Base-by-base conservation (phyloP, 2,888 invertebrate species). In the Scaptomyza tumidula region DNA sequence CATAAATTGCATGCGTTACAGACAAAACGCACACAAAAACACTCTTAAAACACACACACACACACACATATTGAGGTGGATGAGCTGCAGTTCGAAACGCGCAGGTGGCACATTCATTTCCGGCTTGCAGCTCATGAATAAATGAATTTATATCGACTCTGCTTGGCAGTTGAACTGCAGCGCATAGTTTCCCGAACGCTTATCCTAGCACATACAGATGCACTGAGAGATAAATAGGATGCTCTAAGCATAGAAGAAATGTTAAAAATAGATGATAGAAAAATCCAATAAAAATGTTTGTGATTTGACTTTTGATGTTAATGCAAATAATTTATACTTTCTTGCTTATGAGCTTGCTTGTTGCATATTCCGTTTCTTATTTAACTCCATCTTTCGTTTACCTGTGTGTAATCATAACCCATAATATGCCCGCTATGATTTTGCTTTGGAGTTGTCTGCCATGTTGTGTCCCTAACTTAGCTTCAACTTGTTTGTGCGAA, bases 121-220 rank as follows among this genome's bases (percentile, higher is more conserved):
- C 86, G 80, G 80, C 64, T 78, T 80, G 48, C 62, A 80, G 71
- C 85, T 86, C 86, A 85, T 85, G 85, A 85, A 85, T 85, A 85
- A 88, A 85, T 85, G 86, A 83, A 85, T 88, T 85, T 85, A 88
- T 88, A 85, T 88, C 84, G 86, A 86, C 66, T 86, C 66, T 62
- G 62, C 68, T 62, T 73, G 74, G 71, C 83, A 73, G 75, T 76
- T 86, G 72, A 84, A 83, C 78, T 76, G 84, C 78, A 73, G 50
- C 63, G 72, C 78, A 72, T 80, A 78, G 65, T 83, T 77, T 73
- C 29, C 46, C 37, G 16, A 33, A 29, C 61, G 74, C 65, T 81
- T 77, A 72, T 62, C 44, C 75, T 10, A 39, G 13, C 69, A 66
- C 50, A 63, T 46, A 62, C 44, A 16, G 31, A 27, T n/a, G 24